Percentiles rank a stretch among this genome's conserved stretches.
phyloP scores from a whole-genome alignment of 2,888 invertebrate genomes.

The Drosophila prolongata region DNA sequence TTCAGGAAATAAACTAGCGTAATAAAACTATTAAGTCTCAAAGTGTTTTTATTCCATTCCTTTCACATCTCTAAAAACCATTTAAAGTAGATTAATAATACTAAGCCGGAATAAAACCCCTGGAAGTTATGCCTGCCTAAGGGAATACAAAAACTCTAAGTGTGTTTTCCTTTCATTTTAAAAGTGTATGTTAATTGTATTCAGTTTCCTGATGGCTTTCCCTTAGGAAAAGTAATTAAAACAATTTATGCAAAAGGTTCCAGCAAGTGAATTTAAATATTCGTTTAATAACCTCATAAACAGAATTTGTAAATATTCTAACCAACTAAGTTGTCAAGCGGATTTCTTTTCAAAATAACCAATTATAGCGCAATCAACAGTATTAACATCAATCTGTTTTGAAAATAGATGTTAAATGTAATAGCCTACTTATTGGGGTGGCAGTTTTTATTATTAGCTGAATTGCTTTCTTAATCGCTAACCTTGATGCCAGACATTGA shows the following conservation, averaged over 20 bases:
- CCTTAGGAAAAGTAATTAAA: constrained; percentile 20
- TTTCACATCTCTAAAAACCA: not conserved
- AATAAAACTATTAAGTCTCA: too few species aligned
- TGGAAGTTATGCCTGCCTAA: not conserved
- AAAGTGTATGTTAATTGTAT: constrained; percentile 19
- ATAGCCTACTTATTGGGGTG: constrained; percentile 25
- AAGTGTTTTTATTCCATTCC: too few species aligned
- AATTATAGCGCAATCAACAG: too few species aligned
- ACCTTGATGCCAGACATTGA: not conserved
- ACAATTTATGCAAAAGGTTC: not conserved
- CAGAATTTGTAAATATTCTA: too few species aligned
- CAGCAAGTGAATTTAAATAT: constrained; percentile 6
- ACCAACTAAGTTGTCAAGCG: not conserved
- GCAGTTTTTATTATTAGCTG: not conserved
- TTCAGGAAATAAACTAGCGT: too few species aligned
- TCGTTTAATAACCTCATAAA: not conserved
- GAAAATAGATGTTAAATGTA: not conserved
- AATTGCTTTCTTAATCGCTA: not conserved
- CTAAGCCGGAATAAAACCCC: not conserved
- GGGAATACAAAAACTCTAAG: constrained; percentile 4
- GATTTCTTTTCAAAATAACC: not conserved
- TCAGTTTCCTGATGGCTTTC: constrained; percentile 5
- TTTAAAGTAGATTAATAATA: not conserved
- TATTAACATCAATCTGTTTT: not conserved
- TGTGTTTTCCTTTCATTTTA: constrained; percentile 12